These are phyloP conservation scores for zebrafish (Danio rerio) DNA, from an alignment of 2,113 vertebrate genomes.

Conservation along the genomic window GRCz12tu NC_133190.1:44728501-44729000, in stretches of 20 bases:
- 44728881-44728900: too few species aligned
- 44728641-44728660: not conserved
- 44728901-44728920: too few species aligned
- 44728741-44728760: not conserved
- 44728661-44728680: constrained; percentile 19
- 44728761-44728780: too few species aligned
- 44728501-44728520: constrained; percentile 19
- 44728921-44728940: too few species aligned
- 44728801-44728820: too few species aligned
- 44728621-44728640: not conserved
- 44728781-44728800: too few species aligned
- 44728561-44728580: not conserved
- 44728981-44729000: too few species aligned
- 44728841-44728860: too few species aligned
- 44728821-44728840: too few species aligned
- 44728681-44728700: constrained; percentile 9
- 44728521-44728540: not conserved
- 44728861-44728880: too few species aligned
- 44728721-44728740: constrained; percentile 39
- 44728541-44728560: not conserved
- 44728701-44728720: constrained; percentile 38
- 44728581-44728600: not conserved
- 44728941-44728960: too few species aligned
- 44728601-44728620: not conserved
- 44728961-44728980: too few species aligned